Conservation (phyloP, 2,113 vertebrate genomes). For the Mola mola region DNA sequence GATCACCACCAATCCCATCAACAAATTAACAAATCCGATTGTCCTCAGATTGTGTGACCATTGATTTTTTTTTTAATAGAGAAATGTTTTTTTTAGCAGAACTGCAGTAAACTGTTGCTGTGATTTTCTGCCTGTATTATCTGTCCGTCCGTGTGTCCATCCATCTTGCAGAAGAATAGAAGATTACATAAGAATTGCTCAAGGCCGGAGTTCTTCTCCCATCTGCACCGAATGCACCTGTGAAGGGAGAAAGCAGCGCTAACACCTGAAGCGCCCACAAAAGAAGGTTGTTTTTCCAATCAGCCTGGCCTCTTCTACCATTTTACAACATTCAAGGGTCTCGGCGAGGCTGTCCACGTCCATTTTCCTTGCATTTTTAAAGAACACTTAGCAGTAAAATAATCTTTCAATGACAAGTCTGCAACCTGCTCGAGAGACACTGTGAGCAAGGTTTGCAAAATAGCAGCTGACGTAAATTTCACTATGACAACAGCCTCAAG, state of each 20-base stretch:
- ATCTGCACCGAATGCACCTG: constrained; percentile 40
- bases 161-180: background rate
- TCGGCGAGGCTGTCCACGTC: background rate
- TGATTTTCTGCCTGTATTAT: constrained; percentile 7
- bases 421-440: background rate
- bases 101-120: too few relatives aligned
- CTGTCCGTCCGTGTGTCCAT: constrained; percentile 5
- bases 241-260: constrained; percentile 13
- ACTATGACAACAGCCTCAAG: constrained; percentile 14
- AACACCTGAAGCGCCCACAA: constrained; percentile 16
- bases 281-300: constrained; percentile 19
- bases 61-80: constrained; percentile 1
- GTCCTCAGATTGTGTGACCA: constrained; percentile 19
- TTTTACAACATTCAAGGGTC: background rate
- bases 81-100: background rate
- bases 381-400: background rate
- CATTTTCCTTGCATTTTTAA: background rate
- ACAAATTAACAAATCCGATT: constrained; percentile 25
- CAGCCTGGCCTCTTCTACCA: background rate
- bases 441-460: constrained; percentile 27
- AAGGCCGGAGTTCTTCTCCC: constrained; percentile 32
- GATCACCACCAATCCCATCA: constrained; percentile 32
- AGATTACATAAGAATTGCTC: constrained; percentile 10
- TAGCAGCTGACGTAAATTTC: constrained; percentile 24
- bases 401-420: too few relatives aligned